Percentiles rank a stretch among this genome's conserved stretches.
These are phyloP conservation scores for Laticauda laticaudata DNA, from an alignment of 2,113 vertebrate genomes.

Conservation along the genomic window DNA sequence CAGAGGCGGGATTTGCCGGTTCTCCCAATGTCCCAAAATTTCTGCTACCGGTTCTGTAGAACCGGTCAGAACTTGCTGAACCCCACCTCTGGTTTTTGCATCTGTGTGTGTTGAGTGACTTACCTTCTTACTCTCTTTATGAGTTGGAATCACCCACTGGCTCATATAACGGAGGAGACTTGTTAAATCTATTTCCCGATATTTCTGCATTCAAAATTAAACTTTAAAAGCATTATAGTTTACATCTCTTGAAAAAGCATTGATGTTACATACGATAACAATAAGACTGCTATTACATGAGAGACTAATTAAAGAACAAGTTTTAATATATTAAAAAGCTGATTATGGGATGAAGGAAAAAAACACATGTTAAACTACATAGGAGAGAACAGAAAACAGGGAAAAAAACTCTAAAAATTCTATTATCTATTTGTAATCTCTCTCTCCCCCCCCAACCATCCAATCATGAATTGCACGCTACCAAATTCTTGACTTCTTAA, in stretches of 20 bases:
- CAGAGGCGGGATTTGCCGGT: too few species aligned
- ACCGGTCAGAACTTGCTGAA: too few species aligned
- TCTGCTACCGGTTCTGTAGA: too few species aligned
- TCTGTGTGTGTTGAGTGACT: background rate
- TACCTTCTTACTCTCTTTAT: background rate
- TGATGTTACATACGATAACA: background rate
- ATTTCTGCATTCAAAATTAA: background rate
- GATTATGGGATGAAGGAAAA: background rate
- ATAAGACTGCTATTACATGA: background rate
- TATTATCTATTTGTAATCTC: background rate
- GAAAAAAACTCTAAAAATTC: background rate
- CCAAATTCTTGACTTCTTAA: constrained; percentile 48
- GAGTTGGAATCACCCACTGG: background rate
- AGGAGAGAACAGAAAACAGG: background rate
- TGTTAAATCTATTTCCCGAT: background rate
- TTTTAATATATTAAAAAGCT: background rate
- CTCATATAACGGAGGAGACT: background rate
- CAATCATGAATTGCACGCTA: constrained; percentile 6
- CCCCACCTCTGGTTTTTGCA: background rate
- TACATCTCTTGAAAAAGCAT: background rate
- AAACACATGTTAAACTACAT: background rate
- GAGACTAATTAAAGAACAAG: background rate
- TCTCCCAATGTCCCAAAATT: too few species aligned
- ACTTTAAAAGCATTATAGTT: background rate
- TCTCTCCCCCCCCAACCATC: background rate